These are phyloP conservation scores for Cataglyphis rosenhaueri DNA, from an alignment of 2,888 invertebrate species.

Conservation along the genomic window DNA sequence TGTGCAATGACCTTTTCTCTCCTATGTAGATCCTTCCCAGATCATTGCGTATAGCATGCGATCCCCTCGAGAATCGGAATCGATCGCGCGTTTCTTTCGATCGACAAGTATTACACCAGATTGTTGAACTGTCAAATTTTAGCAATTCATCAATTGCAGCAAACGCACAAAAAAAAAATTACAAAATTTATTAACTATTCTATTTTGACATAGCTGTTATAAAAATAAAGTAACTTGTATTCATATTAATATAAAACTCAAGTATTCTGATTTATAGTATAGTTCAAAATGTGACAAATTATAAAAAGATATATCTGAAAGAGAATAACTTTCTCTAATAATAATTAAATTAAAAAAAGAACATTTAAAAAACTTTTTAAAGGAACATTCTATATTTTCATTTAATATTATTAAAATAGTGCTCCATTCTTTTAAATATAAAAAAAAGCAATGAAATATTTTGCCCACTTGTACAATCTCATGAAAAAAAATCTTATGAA, in stretches of 20 bases:
- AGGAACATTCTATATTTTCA: not conserved
- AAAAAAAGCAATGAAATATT: not conserved
- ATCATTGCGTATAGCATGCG: not conserved
- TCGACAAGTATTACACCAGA: not conserved
- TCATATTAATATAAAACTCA: not conserved
- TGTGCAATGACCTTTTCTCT: conserved; percentile 58
- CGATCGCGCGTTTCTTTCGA: not conserved
- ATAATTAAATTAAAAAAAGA: not conserved
- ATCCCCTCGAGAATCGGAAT: not conserved
- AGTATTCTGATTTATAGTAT: not conserved
- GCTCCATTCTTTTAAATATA: not conserved
- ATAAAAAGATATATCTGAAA: not conserved
- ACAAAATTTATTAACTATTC: not conserved
- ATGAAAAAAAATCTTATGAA: not conserved
- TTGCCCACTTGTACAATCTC: not conserved
- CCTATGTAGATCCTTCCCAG: conserved; percentile 20
- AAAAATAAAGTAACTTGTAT: not conserved
- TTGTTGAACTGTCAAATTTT: not conserved
- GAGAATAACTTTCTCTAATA: not conserved
- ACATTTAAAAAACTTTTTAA: not conserved
- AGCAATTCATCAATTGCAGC: not conserved
- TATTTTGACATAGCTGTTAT: not conserved
- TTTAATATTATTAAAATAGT: not conserved
- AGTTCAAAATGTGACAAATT: not conserved
- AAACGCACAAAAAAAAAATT: not conserved